phyloP scores from a whole-genome alignment of 2,113 vertebrate genomes.

The Epinephelus fuscoguttatus region DNA sequence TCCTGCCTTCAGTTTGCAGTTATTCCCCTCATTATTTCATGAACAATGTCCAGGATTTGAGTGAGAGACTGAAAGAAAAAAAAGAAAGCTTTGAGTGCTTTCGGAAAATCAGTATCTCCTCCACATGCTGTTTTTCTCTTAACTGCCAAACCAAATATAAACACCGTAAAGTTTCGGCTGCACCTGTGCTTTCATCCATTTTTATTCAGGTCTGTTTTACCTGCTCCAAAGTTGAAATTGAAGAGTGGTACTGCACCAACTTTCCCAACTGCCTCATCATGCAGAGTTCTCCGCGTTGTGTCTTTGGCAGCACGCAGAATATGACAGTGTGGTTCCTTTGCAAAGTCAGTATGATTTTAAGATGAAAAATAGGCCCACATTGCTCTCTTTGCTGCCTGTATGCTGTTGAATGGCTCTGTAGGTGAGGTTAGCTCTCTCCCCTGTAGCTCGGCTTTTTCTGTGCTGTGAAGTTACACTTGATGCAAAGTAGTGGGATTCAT shows the following conservation, averaged over 20 bases:
- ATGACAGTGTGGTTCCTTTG: conserved; percentile 3
- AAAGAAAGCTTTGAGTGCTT: not conserved
- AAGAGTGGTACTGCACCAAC: not conserved
- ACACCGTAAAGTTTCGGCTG: not conserved
- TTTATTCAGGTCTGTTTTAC: not conserved
- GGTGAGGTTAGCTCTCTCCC: not conserved
- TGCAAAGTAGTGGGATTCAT: not conserved
- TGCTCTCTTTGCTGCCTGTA: conserved; percentile 11
- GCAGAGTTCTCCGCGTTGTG: not conserved
- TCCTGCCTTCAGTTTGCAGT: not conserved
- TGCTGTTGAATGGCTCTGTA: not conserved
- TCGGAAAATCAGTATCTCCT: not conserved
- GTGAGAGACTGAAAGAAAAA: not conserved
- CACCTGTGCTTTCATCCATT: not conserved
- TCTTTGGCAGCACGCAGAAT: conserved; percentile 11
- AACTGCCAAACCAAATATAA: not conserved
- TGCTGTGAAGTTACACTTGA: not conserved
- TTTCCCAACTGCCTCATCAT: not conserved
- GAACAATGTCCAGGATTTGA: not conserved
- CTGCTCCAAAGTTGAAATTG: not conserved
- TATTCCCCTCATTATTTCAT: not conserved
- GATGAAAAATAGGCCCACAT: conserved; percentile 18
- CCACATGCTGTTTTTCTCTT: not conserved
- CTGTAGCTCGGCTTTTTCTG: not conserved
- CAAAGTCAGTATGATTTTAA: conserved; percentile 7